Evolutionary conservation across 2,113 vertebrate species (phyloP).

Genomic region (Hyla sarda): DNA sequence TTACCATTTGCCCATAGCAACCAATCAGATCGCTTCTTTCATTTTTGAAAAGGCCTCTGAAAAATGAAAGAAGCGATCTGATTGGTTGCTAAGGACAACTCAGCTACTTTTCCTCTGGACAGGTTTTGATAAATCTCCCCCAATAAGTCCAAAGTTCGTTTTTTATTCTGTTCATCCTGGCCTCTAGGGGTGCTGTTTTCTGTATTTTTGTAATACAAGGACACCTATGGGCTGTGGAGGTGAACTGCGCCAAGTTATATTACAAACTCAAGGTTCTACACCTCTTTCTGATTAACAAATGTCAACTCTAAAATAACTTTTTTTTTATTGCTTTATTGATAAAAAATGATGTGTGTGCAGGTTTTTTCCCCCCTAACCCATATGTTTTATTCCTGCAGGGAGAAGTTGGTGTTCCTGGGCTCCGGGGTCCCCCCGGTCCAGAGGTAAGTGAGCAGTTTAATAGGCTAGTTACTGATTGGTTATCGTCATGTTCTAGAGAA

Average conservation of each 20-base stretch:
- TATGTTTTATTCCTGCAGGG: slow-evolving; percentile 70
- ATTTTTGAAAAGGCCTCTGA: no score
- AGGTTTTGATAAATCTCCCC: no score
- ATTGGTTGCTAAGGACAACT: no score
- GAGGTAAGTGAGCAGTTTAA: slow-evolving; percentile 70
- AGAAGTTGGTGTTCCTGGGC: slow-evolving; percentile 76
- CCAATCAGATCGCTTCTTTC: no score
- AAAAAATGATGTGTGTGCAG: no score
- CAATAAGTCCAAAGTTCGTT: not conserved
- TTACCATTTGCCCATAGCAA: no score
- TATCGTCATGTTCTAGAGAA: not conserved
- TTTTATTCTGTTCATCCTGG: not conserved
- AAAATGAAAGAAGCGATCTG: no score
- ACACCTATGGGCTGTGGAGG: not conserved
- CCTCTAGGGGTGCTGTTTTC: not conserved
- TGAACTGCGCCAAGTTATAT: not conserved
- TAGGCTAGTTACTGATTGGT: not conserved
- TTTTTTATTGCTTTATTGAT: no score
- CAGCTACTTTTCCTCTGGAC: no score
- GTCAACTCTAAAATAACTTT: not conserved
- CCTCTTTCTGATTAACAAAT: not conserved
- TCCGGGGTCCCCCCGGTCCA: slow-evolving; percentile 72
- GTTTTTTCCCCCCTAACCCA: no score
- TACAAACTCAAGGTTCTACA: not conserved
- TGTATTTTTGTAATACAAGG: not conserved